Evolutionary conservation across 2,888 invertebrate genomes (phyloP), one percentile per base, ranked within the genome.

Genomic region (Amblyteles armatorius): DNA sequence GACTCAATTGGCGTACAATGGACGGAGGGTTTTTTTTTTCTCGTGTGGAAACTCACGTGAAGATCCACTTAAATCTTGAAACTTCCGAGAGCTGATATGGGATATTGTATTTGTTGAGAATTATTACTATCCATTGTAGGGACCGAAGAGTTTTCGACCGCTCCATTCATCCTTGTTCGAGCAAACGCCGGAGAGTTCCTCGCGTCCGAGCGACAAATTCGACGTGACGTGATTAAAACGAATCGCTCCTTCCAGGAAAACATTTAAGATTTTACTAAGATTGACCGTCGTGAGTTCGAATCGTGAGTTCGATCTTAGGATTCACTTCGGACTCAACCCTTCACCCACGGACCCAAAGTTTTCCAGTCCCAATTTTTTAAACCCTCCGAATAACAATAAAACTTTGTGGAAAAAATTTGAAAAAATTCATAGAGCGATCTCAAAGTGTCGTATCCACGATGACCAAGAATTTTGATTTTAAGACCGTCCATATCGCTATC

Each of bases 1-100:
- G 89, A 78, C 89, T 93, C 92, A 93, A 93, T 93, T 93, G 93
- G 83, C 79, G 84, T 26, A 93, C 92, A 93, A 93, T 93, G 89
- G 88, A 87, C 84, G 67, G 78, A 67, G 88, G 87, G 83, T 16
- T 44, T 44, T 67, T 73, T 67, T 67, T 73, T 29, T 78, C 55
- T 29, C 11, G 68, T 52, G 19, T 50, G 82, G 77, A 83, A 84
- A 86, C 74, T 76, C 74, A 79, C 84, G 63, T 74, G 76, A 33
- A 76, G 36, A 57, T 73, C 69, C 84, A 86, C 84, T 90, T 86
- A 80, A 88, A 89, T 89, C 86, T 89, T 84, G 52, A 67, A 87
- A 85, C 82, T 84, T 87, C 83, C 83, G 85, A 82, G 78, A 80
- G 81, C 82, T 77, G 44, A 60, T 81, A 67, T 63, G 48, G 79